Conservation (phyloP, 2,797 vertebrate genomes). For the Molossus molossus region DNA sequence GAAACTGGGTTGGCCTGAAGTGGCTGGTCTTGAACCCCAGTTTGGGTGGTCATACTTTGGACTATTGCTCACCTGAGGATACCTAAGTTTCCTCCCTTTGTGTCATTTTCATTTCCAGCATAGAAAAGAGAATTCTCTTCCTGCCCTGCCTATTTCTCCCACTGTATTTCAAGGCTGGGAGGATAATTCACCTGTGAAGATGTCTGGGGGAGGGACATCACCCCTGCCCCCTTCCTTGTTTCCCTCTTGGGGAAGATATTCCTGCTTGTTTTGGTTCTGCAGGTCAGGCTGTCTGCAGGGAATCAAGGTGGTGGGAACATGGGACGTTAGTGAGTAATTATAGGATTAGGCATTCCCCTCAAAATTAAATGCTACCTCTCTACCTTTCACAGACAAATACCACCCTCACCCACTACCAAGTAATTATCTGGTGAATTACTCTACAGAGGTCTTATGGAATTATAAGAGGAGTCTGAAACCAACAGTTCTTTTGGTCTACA, state of each 20-base stretch:
- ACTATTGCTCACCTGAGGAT: not conserved
- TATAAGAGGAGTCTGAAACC: constrained; percentile 89
- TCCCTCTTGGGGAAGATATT: constrained; percentile 42
- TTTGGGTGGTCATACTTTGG: not conserved
- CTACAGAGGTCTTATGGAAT: constrained; percentile 89
- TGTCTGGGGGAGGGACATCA: not conserved
- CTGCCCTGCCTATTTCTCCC: not conserved
- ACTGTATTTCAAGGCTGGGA: not conserved
- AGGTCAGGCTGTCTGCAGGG: constrained; percentile 43
- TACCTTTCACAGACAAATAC: constrained; percentile 89
- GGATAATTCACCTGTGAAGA: not conserved
- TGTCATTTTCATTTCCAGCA: not conserved
- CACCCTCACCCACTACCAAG: constrained; percentile 84
- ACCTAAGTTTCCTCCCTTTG: not conserved
- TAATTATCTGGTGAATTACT: constrained; percentile 91
- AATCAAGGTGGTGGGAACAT: constrained; percentile 77
- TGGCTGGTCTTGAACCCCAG: not conserved
- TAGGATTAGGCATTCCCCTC: constrained; percentile 89
- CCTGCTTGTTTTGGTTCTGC: constrained; percentile 27
- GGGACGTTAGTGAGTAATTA: constrained; percentile 89
- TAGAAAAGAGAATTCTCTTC: not conserved
- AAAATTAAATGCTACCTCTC: constrained; percentile 91
- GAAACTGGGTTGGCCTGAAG: not conserved
- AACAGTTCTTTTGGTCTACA: constrained; percentile 87
- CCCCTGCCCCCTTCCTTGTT: not conserved